Base-by-base conservation (phyloP, 2,113 vertebrate genomes). In the Micronycteris hirsuta region DNA sequence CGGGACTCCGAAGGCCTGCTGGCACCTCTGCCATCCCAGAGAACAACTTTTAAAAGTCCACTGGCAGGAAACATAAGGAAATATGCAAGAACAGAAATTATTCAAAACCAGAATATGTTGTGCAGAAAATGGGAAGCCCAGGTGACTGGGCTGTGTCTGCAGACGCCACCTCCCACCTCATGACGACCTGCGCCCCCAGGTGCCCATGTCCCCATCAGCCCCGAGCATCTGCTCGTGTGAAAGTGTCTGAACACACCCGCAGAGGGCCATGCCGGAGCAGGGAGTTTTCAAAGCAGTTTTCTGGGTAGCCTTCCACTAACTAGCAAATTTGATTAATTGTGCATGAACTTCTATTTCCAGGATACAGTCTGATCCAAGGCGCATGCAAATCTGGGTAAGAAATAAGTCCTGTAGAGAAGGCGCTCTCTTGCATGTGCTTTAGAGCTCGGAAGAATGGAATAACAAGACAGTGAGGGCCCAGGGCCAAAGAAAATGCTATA, bases 251-350 rank as follows among this genome's bases (percentile, higher is more conserved):
- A 52, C n/a, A 1, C 54, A 4, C 16, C 94, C 54, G 61, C 68
- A 36, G 56, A 68, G 49, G 92, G 63, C 56, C 84, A 11, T 4
- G 19, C 22, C 26, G n/a, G 14, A 5, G 19, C n/a, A 81, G n/a
- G 26, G 88, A 49, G 82, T 49, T 31, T 67, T 87, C 88, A 78
- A 78, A 88, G 71, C 73, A 0, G 43, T 85, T 90, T 85, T 81
- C 93, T 76, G 47, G 63, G 78, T 49, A 70, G 83, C 78, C 49
- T 89, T 88, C 93, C 74, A 65, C 95, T 96, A 91, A 89, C 94
- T 78, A 94, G 95, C 92, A 91, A 90, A 95, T 94, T 78, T 73
- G 81, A 91, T 89, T 89, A 96, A 93, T 83, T 91, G 91, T 89
- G 78, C 86, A 67, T 86, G 96, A 93, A 86, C n/a, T 91, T 89